phyloP scores from a whole-genome alignment of 1,140 invertebrate genomes.

The Drosophila ficusphila region DNA sequence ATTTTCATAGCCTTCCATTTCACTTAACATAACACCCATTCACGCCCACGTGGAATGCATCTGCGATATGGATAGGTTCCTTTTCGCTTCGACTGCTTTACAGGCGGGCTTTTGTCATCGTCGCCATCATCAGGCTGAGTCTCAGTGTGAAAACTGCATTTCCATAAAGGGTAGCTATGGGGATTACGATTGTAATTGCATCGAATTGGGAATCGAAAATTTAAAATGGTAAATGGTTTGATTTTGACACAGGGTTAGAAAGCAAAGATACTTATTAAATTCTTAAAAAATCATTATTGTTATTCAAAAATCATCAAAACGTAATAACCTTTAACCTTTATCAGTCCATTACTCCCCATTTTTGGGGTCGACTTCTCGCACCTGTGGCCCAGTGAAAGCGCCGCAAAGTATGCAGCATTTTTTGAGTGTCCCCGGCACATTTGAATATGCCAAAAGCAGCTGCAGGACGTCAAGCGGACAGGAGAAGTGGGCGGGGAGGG shows the following conservation, averaged over 20 bases:
- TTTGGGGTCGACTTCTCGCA: constrained; percentile 31
- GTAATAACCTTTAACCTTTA: not conserved
- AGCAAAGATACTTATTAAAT: too few relatives aligned
- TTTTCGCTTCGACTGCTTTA: constrained; percentile 17
- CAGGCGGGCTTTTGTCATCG: constrained; percentile 49
- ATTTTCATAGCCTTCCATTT: constrained; percentile 70
- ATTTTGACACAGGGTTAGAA: too few relatives aligned
- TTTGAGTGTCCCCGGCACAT: constrained; percentile 38
- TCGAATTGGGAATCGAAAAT: too few relatives aligned
- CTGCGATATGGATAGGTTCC: constrained; percentile 41
- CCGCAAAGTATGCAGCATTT: constrained; percentile 22
- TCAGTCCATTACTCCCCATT: constrained; percentile 14
- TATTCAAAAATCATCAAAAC: too few relatives aligned
- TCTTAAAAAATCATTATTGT: too few relatives aligned
- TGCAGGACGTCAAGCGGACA: constrained; percentile 36
- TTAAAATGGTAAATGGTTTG: not conserved
- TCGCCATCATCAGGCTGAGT: not conserved
- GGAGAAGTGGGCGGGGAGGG: not conserved
- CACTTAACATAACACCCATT: constrained; percentile 55
- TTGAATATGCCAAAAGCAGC: constrained; percentile 66
- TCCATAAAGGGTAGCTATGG: not conserved
- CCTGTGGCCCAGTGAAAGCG: constrained; percentile 39
- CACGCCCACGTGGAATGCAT: constrained; percentile 10
- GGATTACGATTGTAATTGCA: not conserved
- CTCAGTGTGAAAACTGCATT: constrained; percentile 3